phyloP scores from a whole-genome alignment of 2,888 invertebrate genomes.

The Brachyptera risi region DNA sequence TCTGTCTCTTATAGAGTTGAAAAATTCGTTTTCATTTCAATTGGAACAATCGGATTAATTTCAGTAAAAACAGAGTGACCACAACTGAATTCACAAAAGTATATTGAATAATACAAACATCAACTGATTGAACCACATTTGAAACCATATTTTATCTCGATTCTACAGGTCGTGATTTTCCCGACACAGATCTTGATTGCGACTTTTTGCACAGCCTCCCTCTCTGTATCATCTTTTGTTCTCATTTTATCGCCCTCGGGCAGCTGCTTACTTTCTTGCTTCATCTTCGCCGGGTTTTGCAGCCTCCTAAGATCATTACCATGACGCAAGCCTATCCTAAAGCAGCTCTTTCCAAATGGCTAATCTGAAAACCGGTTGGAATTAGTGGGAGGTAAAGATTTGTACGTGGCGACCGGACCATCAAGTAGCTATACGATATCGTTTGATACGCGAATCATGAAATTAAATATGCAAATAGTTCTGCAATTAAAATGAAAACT shows the following conservation, averaged over 20 bases:
- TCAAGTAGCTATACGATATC: conserved; percentile 16
- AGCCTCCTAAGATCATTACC: conserved; percentile 5
- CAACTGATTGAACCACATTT: no score
- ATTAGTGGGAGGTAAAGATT: conserved; percentile 13
- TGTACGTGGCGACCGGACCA: neutral
- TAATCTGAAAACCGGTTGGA: conserved; percentile 13
- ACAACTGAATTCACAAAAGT: no score
- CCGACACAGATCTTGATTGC: neutral
- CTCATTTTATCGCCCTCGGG: neutral
- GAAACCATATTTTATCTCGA: no score
- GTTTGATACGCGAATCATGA: no score
- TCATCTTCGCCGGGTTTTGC: neutral
- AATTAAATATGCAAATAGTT: no score
- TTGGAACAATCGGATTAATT: no score
- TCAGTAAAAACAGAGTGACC: no score
- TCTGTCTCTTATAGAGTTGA: no score
- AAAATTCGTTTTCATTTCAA: no score
- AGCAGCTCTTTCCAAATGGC: no score
- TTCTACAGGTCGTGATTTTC: neutral
- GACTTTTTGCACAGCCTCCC: neutral
- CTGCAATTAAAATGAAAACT: no score
- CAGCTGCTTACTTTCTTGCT: neutral
- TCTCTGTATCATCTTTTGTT: neutral
- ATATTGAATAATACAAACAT: no score
- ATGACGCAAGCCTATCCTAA: conserved; percentile 1